Evolutionary conservation across 2,113 vertebrate species (phyloP).

Genomic region (Melanerpes formicivorus): DNA sequence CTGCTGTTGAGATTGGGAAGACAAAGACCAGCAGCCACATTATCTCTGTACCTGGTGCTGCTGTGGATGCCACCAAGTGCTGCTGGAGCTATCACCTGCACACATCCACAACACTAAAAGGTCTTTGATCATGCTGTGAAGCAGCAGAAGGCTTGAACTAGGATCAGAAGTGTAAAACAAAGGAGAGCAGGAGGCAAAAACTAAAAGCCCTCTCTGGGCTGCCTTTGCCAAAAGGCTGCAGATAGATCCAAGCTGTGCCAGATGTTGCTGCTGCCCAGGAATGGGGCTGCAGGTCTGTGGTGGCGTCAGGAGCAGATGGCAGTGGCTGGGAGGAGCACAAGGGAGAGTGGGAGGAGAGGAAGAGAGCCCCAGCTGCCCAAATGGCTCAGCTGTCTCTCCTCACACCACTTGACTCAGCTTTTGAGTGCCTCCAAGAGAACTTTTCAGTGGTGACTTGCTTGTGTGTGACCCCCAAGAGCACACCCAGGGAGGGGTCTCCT

Average conservation of each 20-base stretch:
- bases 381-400: conserved; percentile 11
- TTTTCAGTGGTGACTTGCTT: neutral
- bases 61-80: neutral
- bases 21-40: neutral
- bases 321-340: neutral
- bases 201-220: neutral
- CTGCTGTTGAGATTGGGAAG: rapidly evolving
- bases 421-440: neutral
- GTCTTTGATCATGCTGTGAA: neutral
- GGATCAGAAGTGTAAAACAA: neutral
- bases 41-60: neutral
- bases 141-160: neutral
- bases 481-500: neutral
- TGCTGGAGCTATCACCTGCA: neutral
- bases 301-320: conserved; percentile 37
- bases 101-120: neutral
- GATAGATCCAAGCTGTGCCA: conserved; percentile 9
- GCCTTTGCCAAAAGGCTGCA: conserved; percentile 28
- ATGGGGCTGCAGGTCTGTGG: conserved; percentile 32
- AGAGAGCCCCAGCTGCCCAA: conserved; percentile 29
- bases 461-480: neutral
- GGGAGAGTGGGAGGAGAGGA: conserved; percentile 40
- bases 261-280: conserved; percentile 51
- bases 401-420: neutral
- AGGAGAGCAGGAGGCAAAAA: neutral